Evolutionary conservation across 2,797 vertebrate species (phyloP), one percentile per base, ranked within the genome.

Genomic region (Eleutherodactylus coqui): DNA sequence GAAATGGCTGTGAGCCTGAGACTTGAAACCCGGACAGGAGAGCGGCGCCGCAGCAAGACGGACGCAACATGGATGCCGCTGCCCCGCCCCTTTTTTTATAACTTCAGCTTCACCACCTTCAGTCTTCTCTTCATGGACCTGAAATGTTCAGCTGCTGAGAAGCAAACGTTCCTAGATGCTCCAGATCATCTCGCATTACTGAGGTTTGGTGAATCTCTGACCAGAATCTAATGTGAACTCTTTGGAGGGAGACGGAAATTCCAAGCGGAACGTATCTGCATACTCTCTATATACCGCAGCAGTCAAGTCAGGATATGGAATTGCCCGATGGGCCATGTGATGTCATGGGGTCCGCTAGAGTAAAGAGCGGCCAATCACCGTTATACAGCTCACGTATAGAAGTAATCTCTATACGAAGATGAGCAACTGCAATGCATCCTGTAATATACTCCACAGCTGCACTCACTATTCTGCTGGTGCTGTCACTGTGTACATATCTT

Each of bases 1-100:
- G n/a, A 80, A 72, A n/a, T 38, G 49, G 77, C 67, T 60, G 75
- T 58, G 53, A 79, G 82, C 75, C 82, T 73, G 64, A 60, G 79
- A 75, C 51, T 79, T 38, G 45, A 55, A 38, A 16, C 47, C n/a
- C 81, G n/a, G 64, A 7, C 51, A 64, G 82, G 81, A 45, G 24
- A 4, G 34, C 38, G 75, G 79, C 55, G 27, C 70, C 36, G 34
- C 67, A n/a, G 36, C 51, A 70, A 4, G 69, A 70, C 5, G 75
- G 38, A 14, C 29, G 8, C 29, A 9, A 67, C n/a, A 13, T 11
- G 45, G 47, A 41, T 0, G 24, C 2, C 2, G 32, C 64, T 19
- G 27, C 55, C 11, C 13, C 27, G 7, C 60, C 27, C 13, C 58
- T 16, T 8, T 10, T n/a, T n/a, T n/a, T n/a, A n/a, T n/a, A n/a